A percentile compares a stretch with the other conserved stretches of the same genome.
phyloP scores from a whole-genome alignment of 2,888 invertebrate species.

The Heptascelio sp. region DNA sequence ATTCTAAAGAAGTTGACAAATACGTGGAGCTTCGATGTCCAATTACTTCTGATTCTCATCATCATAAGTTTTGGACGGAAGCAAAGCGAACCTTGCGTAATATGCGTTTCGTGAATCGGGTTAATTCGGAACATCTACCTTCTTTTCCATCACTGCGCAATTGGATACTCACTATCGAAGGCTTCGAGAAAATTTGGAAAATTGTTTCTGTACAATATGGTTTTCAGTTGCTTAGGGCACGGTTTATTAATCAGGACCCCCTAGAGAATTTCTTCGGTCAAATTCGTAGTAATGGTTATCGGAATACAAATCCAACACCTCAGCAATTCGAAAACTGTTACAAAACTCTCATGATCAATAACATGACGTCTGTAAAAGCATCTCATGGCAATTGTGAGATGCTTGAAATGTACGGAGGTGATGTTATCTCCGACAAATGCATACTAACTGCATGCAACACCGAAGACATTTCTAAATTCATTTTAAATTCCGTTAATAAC shows the following conservation, averaged over 20 bases:
- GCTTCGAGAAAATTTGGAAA: slow-evolving; percentile 11
- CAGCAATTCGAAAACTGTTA: background rate
- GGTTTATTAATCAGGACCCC: background rate
- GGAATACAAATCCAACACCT: background rate
- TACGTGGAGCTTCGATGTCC: background rate
- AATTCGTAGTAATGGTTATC: background rate
- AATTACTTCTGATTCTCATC: background rate
- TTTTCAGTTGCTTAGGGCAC: background rate
- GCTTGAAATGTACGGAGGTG: background rate
- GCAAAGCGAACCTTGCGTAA: background rate
- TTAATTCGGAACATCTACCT: background rate
- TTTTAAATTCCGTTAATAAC: slow-evolving; percentile 6
- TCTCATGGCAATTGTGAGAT: background rate
- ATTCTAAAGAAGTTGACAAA: background rate
- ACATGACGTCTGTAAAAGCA: background rate
- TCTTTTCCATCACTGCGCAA: background rate
- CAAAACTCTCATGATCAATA: background rate
- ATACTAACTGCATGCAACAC: background rate
- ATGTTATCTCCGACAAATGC: background rate
- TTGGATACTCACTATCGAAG: slow-evolving; percentile 18
- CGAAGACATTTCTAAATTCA: background rate
- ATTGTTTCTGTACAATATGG: background rate
- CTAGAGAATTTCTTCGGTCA: background rate
- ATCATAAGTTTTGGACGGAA: background rate
- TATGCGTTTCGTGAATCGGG: background rate